Percentiles rank a stretch among this genome's conserved stretches.
These are phyloP conservation scores for Trichonephila inaurata DNA, from an alignment of 1,140 invertebrate species.

Conservation along the genomic window DNA sequence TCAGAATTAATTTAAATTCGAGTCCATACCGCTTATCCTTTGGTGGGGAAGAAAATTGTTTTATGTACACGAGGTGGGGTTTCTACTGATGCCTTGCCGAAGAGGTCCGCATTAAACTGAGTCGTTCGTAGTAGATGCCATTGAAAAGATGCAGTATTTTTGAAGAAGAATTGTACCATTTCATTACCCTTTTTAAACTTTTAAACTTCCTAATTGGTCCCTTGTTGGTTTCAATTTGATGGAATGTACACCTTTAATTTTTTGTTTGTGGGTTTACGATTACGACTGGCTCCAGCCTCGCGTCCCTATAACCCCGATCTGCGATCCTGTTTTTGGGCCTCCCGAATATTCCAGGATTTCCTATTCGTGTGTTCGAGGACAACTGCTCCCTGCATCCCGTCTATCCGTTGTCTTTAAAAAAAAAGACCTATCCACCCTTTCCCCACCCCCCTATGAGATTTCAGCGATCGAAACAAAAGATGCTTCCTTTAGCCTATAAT, in stretches of 20 bases:
- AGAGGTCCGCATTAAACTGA: too few relatives aligned
- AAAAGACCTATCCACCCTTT: background rate
- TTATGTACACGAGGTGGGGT: too few relatives aligned
- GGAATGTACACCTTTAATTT: background rate
- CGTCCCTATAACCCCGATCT: background rate
- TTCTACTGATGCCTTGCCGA: too few relatives aligned
- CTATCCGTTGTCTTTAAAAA: background rate
- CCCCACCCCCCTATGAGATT: background rate
- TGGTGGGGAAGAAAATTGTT: background rate
- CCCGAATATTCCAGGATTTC: background rate
- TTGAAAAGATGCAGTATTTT: too few relatives aligned
- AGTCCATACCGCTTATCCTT: background rate
- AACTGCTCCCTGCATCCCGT: background rate
- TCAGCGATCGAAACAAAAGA: background rate
- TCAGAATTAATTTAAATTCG: background rate
- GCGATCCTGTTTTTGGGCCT: background rate
- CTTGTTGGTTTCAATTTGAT: background rate
- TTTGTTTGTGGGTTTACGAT: background rate
- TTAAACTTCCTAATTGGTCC: background rate
- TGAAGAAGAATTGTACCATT: too few relatives aligned
- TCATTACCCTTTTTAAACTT: too few relatives aligned
- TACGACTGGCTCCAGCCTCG: background rate
- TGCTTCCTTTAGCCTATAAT: slow-evolving; percentile 28
- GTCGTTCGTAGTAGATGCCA: too few relatives aligned
- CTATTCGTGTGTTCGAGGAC: slow-evolving; percentile 2